phyloP scores from a whole-genome alignment of 2,888 invertebrate genomes.

The Coenonympha arcania region DNA sequence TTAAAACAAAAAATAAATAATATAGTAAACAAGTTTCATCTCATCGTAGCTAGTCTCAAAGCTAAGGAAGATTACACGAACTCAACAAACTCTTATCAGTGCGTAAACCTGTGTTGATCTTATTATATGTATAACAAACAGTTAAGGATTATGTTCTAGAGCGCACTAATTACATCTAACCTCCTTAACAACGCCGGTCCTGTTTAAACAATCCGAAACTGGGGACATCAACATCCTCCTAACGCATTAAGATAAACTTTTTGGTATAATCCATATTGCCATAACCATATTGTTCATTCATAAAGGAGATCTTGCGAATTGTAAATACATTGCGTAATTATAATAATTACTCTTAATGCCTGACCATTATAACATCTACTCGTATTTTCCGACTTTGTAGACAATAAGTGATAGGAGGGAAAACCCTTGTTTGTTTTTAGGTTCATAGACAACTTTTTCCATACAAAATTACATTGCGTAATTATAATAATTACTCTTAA shows the following conservation, averaged over 20 bases:
- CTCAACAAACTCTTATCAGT: conserved; percentile 22
- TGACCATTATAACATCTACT: too few relatives aligned
- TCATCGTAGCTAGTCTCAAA: conserved; percentile 14
- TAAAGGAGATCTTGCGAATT: too few relatives aligned
- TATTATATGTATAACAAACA: conserved; percentile 51
- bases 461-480: too few relatives aligned
- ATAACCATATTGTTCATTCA: neutral
- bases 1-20: too few relatives aligned
- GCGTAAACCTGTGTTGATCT: conserved; percentile 45
- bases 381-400: too few relatives aligned
- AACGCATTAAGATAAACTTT: conserved; percentile 36
- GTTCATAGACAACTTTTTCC: too few relatives aligned
- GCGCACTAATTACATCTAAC: conserved; percentile 65
- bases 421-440: too few relatives aligned
- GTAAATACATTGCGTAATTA: too few relatives aligned
- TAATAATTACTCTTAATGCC: too few relatives aligned
- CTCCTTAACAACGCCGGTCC: conserved; percentile 58
- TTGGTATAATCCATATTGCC: neutral
- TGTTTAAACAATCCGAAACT: conserved; percentile 57
- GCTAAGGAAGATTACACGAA: conserved; percentile 4
- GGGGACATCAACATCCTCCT: conserved; percentile 38
- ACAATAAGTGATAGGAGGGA: too few relatives aligned
- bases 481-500: too few relatives aligned
- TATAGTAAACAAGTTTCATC: neutral
- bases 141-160: conserved; percentile 59